Evolutionary conservation across 2,888 invertebrate genomes (phyloP).

Genomic region (Drosophila mulleri): DNA sequence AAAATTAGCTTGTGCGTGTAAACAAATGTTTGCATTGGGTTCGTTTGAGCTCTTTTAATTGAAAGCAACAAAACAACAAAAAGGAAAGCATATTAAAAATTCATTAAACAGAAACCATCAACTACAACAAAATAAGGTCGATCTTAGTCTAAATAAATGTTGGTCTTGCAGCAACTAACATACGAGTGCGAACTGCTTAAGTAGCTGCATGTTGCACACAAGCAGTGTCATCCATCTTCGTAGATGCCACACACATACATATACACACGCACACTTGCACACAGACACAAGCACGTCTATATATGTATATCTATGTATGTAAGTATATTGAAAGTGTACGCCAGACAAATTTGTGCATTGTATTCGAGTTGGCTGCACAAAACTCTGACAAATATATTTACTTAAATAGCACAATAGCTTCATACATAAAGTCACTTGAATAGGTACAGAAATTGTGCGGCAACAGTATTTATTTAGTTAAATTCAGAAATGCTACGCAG

Average conservation of each 20-base stretch:
- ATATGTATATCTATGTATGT: background rate
- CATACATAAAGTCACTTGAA: slow-evolving; percentile 17
- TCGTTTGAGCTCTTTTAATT: slow-evolving; percentile 50
- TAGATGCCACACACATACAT: slow-evolving; percentile 51
- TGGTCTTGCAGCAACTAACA: slow-evolving; percentile 19
- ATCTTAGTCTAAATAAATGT: slow-evolving; percentile 58
- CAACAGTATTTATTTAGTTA: background rate
- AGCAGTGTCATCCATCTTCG: slow-evolving; percentile 70
- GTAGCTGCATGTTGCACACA: slow-evolving; percentile 55
- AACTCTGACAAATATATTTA: slow-evolving; percentile 43
- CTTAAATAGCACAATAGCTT: slow-evolving; percentile 21
- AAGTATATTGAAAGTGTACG: background rate
- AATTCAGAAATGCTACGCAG: background rate
- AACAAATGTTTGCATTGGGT: slow-evolving; percentile 41
- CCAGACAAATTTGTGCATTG: slow-evolving; percentile 55
- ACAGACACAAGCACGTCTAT: background rate
- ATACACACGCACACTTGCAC: slow-evolving; percentile 33
- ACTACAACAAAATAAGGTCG: slow-evolving; percentile 17
- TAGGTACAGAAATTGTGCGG: slow-evolving; percentile 8
- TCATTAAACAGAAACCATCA: slow-evolving; percentile 72
- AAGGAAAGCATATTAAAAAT: slow-evolving; percentile 68
- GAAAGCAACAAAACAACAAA: slow-evolving; percentile 47
- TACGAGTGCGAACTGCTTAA: slow-evolving; percentile 42
- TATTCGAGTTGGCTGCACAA: slow-evolving; percentile 42
- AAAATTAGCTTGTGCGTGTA: slow-evolving; percentile 30